Conservation (phyloP, 2,888 invertebrate genomes). For the Apantesis nais region DNA sequence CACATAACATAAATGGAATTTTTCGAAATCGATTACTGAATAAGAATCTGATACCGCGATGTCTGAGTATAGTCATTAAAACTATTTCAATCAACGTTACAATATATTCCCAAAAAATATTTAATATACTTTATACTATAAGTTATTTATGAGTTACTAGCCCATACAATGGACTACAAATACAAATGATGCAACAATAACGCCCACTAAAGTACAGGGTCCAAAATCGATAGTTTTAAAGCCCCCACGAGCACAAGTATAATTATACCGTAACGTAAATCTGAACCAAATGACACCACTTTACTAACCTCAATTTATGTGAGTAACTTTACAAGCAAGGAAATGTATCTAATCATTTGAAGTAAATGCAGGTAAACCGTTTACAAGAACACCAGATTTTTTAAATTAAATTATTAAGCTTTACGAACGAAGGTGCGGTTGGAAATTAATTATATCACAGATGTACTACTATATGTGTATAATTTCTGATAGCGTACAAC, state of each 20-base stretch:
- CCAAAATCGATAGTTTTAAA: constrained; percentile 39
- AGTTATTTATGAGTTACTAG: not conserved
- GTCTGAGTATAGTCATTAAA: not conserved
- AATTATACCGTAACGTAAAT: constrained; percentile 37
- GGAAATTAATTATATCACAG: constrained; percentile 21
- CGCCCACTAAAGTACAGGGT: not conserved
- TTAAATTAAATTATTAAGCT: constrained; percentile 26
- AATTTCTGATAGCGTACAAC: constrained; percentile 11
- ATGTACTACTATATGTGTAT: constrained; percentile 17
- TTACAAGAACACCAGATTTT: constrained; percentile 23
- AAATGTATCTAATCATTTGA: constrained; percentile 16
- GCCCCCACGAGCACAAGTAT: constrained; percentile 38
- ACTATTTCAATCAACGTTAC: not conserved
- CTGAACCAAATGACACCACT: constrained; percentile 28
- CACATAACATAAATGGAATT: not conserved
- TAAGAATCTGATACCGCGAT: not conserved
- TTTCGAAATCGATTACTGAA: not conserved
- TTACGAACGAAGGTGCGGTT: constrained; percentile 24
- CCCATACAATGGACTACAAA: not conserved
- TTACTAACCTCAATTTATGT: constrained; percentile 40
- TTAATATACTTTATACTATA: not conserved
- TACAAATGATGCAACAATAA: not conserved
- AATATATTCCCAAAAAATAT: not conserved
- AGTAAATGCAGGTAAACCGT: constrained; percentile 15
- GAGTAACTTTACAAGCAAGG: constrained; percentile 29